phyloP scores from a whole-genome alignment of 2,888 invertebrate genomes.

The Drosophila robusta region DNA sequence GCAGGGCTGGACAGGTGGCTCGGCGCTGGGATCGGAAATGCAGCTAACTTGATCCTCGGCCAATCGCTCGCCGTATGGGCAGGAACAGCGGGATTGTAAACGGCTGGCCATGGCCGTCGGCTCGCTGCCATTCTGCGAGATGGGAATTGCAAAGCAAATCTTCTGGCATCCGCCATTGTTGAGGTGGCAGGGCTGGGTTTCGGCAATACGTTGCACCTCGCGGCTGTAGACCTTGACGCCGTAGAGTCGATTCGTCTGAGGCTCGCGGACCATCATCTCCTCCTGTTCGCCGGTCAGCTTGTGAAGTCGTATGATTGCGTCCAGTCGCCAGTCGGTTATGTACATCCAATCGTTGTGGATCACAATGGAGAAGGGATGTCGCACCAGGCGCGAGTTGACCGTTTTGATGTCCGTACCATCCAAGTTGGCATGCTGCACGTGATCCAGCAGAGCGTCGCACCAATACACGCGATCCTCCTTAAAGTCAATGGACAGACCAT shows the following conservation, averaged over 20 bases:
- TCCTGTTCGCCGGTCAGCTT: slow-evolving; percentile 95
- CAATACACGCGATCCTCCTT: slow-evolving; percentile 95
- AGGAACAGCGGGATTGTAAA: slow-evolving; percentile 91
- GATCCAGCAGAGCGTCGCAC: slow-evolving; percentile 98
- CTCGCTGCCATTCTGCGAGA: slow-evolving; percentile 64
- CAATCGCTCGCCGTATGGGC: slow-evolving; percentile 96
- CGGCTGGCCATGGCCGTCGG: slow-evolving; percentile 80
- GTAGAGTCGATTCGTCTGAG: slow-evolving; percentile 95
- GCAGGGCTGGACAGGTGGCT: slow-evolving; percentile 95
- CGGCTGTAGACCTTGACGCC: slow-evolving; percentile 95
- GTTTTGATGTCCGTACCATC: slow-evolving; percentile 96
- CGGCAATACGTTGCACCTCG: slow-evolving; percentile 89
- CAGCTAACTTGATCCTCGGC: slow-evolving; percentile 90
- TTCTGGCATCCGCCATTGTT: slow-evolving; percentile 97
- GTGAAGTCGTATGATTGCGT: slow-evolving; percentile 95
- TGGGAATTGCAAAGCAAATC: slow-evolving; percentile 96
- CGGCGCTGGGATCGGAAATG: slow-evolving; percentile 91
- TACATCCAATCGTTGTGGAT: slow-evolving; percentile 96
- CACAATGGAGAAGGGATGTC: slow-evolving; percentile 96
- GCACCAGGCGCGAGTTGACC: slow-evolving; percentile 93
- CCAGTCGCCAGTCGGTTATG: slow-evolving; percentile 98
- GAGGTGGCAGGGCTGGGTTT: slow-evolving; percentile 92
- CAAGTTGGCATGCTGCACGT: slow-evolving; percentile 96
- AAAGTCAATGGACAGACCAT: slow-evolving; percentile 97
- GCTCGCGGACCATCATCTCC: slow-evolving; percentile 93